phyloP scores from a whole-genome alignment of 2,797 vertebrate genomes.

The Bradypus variegatus region DNA sequence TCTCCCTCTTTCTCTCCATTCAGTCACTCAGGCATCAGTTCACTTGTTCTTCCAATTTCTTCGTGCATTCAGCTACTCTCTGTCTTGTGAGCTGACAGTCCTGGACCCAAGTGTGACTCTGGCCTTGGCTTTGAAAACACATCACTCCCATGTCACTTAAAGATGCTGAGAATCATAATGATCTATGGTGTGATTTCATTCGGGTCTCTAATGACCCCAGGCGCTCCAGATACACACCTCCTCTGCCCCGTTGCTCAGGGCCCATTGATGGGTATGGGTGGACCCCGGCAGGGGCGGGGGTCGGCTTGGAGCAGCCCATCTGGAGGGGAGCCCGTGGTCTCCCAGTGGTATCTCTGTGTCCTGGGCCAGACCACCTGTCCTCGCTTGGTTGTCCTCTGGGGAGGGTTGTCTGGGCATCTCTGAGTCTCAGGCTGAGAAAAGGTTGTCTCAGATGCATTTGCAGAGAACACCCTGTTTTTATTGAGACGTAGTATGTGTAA shows the following conservation, averaged over 20 bases:
- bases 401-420: not conserved
- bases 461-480: not conserved
- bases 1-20: not conserved
- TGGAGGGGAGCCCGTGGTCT: not conserved
- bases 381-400: not conserved
- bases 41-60: not conserved
- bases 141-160: too few relatives aligned
- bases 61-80: not conserved
- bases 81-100: not conserved
- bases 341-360: not conserved
- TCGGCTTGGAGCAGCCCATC: not conserved
- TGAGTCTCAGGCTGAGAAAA: not conserved
- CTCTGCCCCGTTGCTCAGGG: not conserved
- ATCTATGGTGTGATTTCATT: not conserved
- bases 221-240: not conserved
- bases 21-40: not conserved
- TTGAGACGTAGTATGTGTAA: not conserved
- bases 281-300: too few relatives aligned
- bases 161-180: not conserved
- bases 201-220: not conserved
- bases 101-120: not conserved
- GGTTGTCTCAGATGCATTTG: not conserved
- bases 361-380: not conserved
- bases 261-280: not conserved
- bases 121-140: not conserved